These are phyloP conservation scores for Babylonia areolata DNA, from an alignment of 1,140 invertebrate species.

Conservation along the genomic window DNA sequence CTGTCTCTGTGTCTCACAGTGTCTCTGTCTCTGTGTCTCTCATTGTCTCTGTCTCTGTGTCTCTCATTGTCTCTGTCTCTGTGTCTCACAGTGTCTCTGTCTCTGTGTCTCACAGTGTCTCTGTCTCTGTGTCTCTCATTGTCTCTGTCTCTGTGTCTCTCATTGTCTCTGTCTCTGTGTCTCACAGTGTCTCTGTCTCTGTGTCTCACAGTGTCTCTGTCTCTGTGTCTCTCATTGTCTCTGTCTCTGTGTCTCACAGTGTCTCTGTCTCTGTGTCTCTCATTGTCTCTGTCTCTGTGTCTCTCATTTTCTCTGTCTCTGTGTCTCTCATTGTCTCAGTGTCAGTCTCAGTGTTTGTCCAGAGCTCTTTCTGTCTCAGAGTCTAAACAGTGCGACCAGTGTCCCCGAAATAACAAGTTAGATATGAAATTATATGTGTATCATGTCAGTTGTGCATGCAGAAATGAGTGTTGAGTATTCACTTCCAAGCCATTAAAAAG, in stretches of 20 bases:
- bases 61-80: background rate
- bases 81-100: no score
- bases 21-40: background rate
- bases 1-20: no score
- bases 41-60: background rate
- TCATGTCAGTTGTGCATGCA: no score
- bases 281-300: background rate
- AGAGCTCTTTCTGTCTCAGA: no score
- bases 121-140: background rate
- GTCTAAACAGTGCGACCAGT: no score
- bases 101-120: background rate
- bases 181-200: background rate
- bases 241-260: no score
- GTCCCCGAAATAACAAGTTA: no score
- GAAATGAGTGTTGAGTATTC: no score
- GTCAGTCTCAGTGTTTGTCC: no score
- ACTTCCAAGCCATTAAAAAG: no score
- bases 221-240: background rate
- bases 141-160: background rate
- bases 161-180: background rate
- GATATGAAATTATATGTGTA: no score
- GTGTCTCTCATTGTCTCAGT: background rate
- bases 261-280: background rate
- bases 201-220: background rate
- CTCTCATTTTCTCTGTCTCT: background rate